Percentiles rank a stretch among this genome's conserved stretches.
Evolutionary conservation across 2,888 invertebrate genomes (phyloP).

Genomic region (Aleiodes leptofemur): DNA sequence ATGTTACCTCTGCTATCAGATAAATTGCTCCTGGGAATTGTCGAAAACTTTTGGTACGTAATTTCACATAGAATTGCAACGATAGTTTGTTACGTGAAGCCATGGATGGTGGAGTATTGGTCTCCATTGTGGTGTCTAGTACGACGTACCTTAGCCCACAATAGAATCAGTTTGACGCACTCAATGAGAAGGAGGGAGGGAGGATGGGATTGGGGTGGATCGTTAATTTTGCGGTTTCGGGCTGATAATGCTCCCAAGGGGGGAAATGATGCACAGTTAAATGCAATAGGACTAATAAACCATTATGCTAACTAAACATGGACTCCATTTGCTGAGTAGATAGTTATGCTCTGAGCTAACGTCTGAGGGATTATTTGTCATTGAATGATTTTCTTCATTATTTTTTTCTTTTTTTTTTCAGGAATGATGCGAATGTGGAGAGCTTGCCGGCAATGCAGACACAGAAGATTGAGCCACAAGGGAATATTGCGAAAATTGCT

Average conservation of each 20-base stretch:
- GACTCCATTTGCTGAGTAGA: neutral
- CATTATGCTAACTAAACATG: constrained; percentile 22
- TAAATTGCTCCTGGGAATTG: constrained; percentile 16
- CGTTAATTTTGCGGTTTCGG: constrained; percentile 67
- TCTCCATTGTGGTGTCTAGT: constrained; percentile 52
- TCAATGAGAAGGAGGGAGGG: constrained; percentile 49
- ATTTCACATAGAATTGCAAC: constrained; percentile 1
- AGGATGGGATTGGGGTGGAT: constrained; percentile 41
- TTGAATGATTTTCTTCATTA: neutral
- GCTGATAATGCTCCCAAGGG: constrained; percentile 59
- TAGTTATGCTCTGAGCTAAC: neutral
- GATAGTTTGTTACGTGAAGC: constrained; percentile 20
- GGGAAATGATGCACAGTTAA: constrained; percentile 52
- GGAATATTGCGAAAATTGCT: constrained; percentile 76
- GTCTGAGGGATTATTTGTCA: constrained; percentile 45
- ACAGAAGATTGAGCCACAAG: constrained; percentile 69
- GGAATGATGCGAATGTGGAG: constrained; percentile 67
- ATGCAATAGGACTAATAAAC: constrained; percentile 53
- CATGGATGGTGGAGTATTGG: constrained; percentile 14
- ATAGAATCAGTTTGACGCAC: constrained; percentile 69
- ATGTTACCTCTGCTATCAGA: no score
- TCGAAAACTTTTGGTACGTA: constrained; percentile 1
- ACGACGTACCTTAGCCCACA: constrained; percentile 54
- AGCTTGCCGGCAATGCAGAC: constrained; percentile 66
- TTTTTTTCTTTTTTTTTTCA: constrained; percentile 59